These are phyloP conservation scores for Drosophila ezoana DNA, from an alignment of 2,888 invertebrate genomes.

Conservation along the genomic window DNA sequence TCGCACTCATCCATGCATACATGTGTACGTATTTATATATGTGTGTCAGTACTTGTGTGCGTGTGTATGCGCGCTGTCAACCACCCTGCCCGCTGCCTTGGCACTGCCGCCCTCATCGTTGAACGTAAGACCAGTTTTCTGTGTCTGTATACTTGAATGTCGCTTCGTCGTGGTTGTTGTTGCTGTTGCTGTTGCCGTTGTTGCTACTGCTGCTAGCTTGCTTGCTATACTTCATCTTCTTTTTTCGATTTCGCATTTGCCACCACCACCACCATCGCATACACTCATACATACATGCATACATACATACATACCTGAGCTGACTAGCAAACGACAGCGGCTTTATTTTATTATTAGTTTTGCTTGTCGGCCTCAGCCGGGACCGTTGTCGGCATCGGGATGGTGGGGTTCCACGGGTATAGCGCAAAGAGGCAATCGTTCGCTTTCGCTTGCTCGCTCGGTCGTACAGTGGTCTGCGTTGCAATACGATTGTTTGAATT, in stretches of 20 bases:
- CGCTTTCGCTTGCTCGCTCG: conserved; percentile 47
- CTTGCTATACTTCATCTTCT: conserved; percentile 78
- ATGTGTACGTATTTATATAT: background rate
- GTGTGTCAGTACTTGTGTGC: background rate
- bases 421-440: conserved; percentile 46
- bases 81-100: conserved; percentile 53
- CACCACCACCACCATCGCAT: conserved; percentile 58
- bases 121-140: conserved; percentile 65
- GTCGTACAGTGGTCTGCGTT: conserved; percentile 47
- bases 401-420: conserved; percentile 18
- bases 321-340: conserved; percentile 64
- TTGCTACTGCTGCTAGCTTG: conserved; percentile 35
- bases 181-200: conserved; percentile 27
- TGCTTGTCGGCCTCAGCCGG: conserved; percentile 61
- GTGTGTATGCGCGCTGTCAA: conserved; percentile 39
- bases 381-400: conserved; percentile 11
- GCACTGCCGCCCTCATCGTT: conserved; percentile 26
- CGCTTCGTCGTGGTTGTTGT: conserved; percentile 52
- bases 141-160: conserved; percentile 74
- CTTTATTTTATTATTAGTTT: conserved; percentile 78
- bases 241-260: conserved; percentile 64
- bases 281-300: conserved; percentile 15
- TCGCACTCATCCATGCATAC: conserved; percentile 14
- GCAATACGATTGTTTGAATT: conserved; percentile 31
- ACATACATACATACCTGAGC: conserved; percentile 46